Base-by-base conservation (phyloP, 2,888 invertebrate species). In the Catocala fraxini region DNA sequence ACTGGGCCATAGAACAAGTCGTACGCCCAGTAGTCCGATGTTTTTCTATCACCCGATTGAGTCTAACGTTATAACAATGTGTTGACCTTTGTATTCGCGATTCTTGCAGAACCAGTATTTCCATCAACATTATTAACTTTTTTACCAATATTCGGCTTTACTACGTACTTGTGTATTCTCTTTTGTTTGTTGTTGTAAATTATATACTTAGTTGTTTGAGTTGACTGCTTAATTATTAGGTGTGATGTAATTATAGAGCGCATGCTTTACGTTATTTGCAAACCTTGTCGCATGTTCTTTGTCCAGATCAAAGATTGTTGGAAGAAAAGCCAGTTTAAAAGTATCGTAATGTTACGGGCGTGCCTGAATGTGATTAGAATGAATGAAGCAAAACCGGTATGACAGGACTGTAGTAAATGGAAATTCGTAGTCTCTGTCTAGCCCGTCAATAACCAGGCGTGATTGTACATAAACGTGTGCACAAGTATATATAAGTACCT, bases 31-130 rank as follows among this genome's bases (percentile, higher is more conserved):
- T 64, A 56, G 56, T 39, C 25, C 25, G 25, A 69, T 56, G 64
- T 74, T 71, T 75, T 77, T 64, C 64, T 66, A 71, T 63, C 59
- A 47, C 60, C 56, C 63, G 61, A 74, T 77, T 63, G 66, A 64
- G 65, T 71, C 59, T 71, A 68, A 65, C 61, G 61, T 63, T 65
- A 65, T 58, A 69, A 72, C 63, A 71, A 71, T 65, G 56, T 71
- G 66, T 63, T 71, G 71, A 73, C 75, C 75, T 75, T 71, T 77
- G 68, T 64, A 63, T 75, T 57, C 65, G 55, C 57, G 55, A 62
- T 65, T 74, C 69, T 69, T 61, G 59, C 58, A 61, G 39, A 69
- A 75, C 75, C 63, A 59, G 69, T 71, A 48, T 52, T 62, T 64
- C 67, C 52, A 64, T 56, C 56, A 39, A 15, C 46, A 45, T 47